phyloP scores from a whole-genome alignment of 2,888 invertebrate species.

The Yponomeuta cagnagella region DNA sequence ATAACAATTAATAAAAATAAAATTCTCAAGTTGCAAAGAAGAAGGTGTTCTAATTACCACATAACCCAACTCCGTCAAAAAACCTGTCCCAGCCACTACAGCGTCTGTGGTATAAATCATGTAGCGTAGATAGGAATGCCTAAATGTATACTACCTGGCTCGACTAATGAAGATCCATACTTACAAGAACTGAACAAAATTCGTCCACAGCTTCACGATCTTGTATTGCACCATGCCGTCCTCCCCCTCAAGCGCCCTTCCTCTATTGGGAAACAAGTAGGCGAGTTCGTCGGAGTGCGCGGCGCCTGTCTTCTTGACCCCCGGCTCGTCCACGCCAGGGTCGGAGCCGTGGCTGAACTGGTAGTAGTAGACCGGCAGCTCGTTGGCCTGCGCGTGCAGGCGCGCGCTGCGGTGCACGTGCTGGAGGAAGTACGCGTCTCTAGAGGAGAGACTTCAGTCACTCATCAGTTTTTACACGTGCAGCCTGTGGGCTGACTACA shows the following conservation, averaged over 20 bases:
- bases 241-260: constrained; percentile 35
- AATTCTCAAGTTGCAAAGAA: no score
- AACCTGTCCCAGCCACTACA: no score
- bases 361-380: constrained; percentile 49
- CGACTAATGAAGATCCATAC: constrained; percentile 23
- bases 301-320: constrained; percentile 46
- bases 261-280: constrained; percentile 44
- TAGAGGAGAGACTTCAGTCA: constrained; percentile 25
- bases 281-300: constrained; percentile 62
- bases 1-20: no score
- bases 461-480: no score
- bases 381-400: constrained; percentile 36
- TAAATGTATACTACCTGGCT: no score
- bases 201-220: constrained; percentile 51
- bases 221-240: constrained; percentile 43
- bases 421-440: constrained; percentile 56
- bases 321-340: constrained; percentile 45
- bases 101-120: no score
- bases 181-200: constrained; percentile 61
- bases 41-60: no score
- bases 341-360: constrained; percentile 50
- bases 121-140: no score
- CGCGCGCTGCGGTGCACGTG: constrained; percentile 52
- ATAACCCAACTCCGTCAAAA: no score
- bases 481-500: no score